Evolutionary conservation across 2,113 vertebrate species (phyloP).

Genomic region (Aplodontia rufa): DNA sequence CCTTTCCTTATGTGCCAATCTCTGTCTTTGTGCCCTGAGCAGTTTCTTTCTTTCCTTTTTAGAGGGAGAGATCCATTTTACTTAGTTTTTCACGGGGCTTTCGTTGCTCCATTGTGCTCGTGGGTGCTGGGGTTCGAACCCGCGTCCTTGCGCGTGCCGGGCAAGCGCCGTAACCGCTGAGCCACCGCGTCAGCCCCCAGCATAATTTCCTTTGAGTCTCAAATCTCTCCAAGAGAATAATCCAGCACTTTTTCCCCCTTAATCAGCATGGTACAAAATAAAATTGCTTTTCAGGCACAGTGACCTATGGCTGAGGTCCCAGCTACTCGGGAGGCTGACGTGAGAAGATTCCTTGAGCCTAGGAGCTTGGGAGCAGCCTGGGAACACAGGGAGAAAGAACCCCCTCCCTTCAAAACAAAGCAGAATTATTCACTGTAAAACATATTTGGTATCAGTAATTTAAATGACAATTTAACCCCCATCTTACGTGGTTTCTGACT

Average conservation of each 20-base stretch:
- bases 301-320: background rate
- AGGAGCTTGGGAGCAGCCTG: background rate
- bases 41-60: no score
- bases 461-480: no score
- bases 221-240: constrained; percentile 30
- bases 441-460: background rate
- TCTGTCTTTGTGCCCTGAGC: constrained; percentile 11
- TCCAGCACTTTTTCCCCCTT: background rate
- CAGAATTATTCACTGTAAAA: constrained; percentile 31
- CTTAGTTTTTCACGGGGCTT: no score
- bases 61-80: no score
- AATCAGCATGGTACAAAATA: constrained; percentile 1
- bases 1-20: constrained; percentile 72
- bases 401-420: background rate
- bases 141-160: no score
- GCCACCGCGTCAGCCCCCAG: no score
- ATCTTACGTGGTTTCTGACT: background rate
- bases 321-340: background rate
- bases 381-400: background rate
- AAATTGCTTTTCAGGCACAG: background rate
- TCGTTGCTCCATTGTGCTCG: no score
- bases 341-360: background rate
- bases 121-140: no score
- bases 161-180: no score
- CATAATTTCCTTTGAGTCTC: constrained; percentile 17